These are phyloP conservation scores for Delichon dasypus DNA, from an alignment of 2,797 vertebrate genomes.

Conservation along the genomic window DNA sequence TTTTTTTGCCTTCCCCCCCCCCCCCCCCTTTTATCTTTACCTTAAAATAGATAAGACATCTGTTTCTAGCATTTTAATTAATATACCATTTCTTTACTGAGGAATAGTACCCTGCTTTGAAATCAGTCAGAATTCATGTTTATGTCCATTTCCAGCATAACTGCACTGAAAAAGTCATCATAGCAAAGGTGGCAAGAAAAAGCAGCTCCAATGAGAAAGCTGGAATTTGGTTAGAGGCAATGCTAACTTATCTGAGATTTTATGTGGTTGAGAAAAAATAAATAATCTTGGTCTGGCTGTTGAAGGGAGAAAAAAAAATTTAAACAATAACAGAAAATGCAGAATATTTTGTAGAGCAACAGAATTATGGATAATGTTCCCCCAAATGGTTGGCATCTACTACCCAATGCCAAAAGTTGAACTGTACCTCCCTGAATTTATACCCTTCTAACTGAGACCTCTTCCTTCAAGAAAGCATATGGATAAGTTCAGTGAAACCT, in stretches of 20 bases:
- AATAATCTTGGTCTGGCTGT: neutral
- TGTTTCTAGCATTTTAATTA: neutral
- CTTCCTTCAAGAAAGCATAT: neutral
- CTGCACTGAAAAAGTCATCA: neutral
- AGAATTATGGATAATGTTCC: neutral
- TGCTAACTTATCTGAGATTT: neutral
- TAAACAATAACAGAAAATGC: neutral
- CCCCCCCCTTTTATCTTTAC: neutral
- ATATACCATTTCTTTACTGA: neutral
- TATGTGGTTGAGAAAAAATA: neutral
- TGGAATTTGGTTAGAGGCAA: neutral
- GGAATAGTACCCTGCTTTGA: neutral
- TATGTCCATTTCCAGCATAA: neutral
- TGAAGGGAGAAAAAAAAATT: neutral
- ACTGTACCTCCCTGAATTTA: neutral
- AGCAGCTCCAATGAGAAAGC: neutral
- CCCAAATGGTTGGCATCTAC: neutral
- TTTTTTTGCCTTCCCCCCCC: neutral
- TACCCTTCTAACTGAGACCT: neutral
- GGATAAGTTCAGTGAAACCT: neutral
- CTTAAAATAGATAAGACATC: neutral
- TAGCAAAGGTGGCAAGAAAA: neutral
- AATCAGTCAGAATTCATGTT: neutral
- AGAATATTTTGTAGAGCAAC: neutral
- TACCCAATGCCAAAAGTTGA: neutral